phyloP scores from a whole-genome alignment of 2,797 vertebrate species.

The Lepilemur septentrionalis region DNA sequence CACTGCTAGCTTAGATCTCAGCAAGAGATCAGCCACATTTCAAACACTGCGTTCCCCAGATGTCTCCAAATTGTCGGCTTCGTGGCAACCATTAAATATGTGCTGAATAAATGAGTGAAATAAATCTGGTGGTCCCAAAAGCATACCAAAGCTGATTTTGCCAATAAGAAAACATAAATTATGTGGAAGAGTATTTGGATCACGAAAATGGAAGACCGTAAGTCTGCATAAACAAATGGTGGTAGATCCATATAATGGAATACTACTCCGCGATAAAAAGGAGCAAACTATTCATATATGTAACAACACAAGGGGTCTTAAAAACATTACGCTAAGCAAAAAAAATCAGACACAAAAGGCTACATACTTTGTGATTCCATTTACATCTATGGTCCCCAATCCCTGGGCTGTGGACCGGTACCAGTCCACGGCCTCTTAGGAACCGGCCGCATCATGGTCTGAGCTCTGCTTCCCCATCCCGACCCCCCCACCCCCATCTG shows the following conservation, averaged over 20 bases:
- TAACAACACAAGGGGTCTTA: neutral
- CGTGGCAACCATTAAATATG: neutral
- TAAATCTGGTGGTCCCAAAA: neutral
- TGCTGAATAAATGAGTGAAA: neutral
- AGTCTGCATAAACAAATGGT: neutral
- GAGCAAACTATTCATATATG: neutral
- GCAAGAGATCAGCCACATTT: neutral
- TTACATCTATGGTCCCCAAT: neutral
- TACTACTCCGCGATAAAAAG: neutral
- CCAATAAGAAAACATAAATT: neutral
- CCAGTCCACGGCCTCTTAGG: no score
- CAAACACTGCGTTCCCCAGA: neutral
- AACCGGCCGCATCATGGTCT: fast-evolving
- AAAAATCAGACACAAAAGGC: neutral
- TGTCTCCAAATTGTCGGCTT: neutral
- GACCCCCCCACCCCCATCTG: no score
- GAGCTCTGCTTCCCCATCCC: no score
- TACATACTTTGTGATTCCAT: neutral
- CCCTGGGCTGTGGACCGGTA: no score
- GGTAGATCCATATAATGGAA: neutral
- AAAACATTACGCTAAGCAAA: neutral
- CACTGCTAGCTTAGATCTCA: neutral
- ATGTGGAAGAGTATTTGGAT: neutral
- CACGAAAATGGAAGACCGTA: neutral
- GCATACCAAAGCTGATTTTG: neutral